Evolutionary conservation across 2,888 invertebrate species (phyloP).

Genomic region (Dasypogon diadema): DNA sequence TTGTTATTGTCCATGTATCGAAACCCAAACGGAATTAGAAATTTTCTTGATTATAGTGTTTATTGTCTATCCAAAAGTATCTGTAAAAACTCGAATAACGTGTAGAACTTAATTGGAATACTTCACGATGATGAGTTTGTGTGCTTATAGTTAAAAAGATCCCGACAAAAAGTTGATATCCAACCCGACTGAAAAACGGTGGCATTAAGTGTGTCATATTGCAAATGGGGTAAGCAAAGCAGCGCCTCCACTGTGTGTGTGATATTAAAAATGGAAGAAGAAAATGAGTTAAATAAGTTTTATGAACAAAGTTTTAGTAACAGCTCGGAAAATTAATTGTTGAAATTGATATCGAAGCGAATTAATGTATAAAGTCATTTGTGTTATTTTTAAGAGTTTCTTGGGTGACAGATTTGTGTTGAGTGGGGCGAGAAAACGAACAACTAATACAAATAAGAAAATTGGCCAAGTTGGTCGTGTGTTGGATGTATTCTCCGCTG

Average conservation of each 20-base stretch:
- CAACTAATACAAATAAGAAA: constrained; percentile 62
- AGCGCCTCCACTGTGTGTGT: constrained; percentile 57
- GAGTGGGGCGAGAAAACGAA: constrained; percentile 67
- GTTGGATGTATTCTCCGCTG: constrained; percentile 36
- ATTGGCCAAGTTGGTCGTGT: constrained; percentile 29
- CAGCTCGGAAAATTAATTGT: not conserved
- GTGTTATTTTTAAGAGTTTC: constrained; percentile 71
- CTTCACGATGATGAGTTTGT: not conserved
- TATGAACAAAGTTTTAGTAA: constrained; percentile 66
- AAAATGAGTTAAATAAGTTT: constrained; percentile 38
- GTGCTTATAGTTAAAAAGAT: constrained; percentile 29
- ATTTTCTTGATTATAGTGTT: constrained; percentile 38
- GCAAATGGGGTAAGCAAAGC: constrained; percentile 77
- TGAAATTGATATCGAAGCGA: constrained; percentile 10
- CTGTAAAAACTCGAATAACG: constrained; percentile 9
- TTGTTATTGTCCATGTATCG: constrained; percentile 93
- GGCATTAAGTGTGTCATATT: constrained; percentile 73
- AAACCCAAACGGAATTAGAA: constrained; percentile 41
- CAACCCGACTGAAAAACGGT: constrained; percentile 44
- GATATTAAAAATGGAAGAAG: constrained; percentile 56
- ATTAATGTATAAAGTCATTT: constrained; percentile 61
- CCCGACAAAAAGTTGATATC: constrained; percentile 15
- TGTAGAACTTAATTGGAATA: constrained; percentile 15
- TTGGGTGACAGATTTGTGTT: constrained; percentile 70
- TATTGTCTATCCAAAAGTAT: constrained; percentile 6